phyloP scores from a whole-genome alignment of 2,888 invertebrate genomes.

The Nemotelus pantherinus region DNA sequence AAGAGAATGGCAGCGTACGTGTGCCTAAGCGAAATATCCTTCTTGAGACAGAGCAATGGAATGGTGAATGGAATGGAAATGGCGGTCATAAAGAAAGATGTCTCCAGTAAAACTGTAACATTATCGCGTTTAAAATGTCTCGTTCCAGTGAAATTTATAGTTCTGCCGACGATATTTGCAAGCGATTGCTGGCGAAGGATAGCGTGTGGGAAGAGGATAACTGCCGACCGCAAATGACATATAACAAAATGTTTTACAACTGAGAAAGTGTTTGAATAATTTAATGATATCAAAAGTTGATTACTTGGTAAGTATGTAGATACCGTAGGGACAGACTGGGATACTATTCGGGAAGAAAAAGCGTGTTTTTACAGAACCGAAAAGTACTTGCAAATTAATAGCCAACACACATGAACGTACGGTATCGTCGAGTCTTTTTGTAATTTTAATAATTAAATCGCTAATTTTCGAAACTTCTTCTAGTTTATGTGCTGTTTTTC shows the following conservation, averaged over 20 bases:
- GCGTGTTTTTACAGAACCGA: too few relatives aligned
- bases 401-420: too few relatives aligned
- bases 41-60: background rate
- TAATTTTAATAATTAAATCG: too few relatives aligned
- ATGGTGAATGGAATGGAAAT: conserved; percentile 26
- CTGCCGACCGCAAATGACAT: conserved; percentile 12
- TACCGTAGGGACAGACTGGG: too few relatives aligned
- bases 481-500: too few relatives aligned
- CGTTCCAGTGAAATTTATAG: conserved; percentile 33
- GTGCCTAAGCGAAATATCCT: conserved; percentile 5
- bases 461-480: too few relatives aligned
- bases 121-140: conserved; percentile 42
- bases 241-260: conserved; percentile 27
- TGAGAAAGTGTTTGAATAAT: background rate
- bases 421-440: too few relatives aligned
- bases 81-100: conserved; percentile 41
- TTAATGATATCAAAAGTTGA: too few relatives aligned
- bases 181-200: conserved; percentile 4
- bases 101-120: conserved; percentile 43
- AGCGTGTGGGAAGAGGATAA: conserved; percentile 14
- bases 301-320: too few relatives aligned
- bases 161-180: conserved; percentile 5
- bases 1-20: conserved; percentile 4
- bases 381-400: too few relatives aligned
- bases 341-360: too few relatives aligned